These are phyloP conservation scores for Xerus inauris DNA, from an alignment of 2,113 vertebrate genomes.

Conservation along the genomic window DNA sequence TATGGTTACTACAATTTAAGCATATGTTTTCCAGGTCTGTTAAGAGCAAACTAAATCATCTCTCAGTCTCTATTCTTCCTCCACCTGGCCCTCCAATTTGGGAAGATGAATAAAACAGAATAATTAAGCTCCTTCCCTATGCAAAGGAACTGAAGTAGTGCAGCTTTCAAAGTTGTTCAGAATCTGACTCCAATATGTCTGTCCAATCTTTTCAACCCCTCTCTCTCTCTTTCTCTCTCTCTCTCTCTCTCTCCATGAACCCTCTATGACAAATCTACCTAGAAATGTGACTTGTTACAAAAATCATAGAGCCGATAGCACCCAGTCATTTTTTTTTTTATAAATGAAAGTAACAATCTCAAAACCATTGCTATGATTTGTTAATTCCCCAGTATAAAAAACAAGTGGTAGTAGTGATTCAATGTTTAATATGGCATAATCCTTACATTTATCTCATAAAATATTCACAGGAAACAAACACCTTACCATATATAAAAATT, in stretches of 20 bases:
- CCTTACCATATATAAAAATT: background rate
- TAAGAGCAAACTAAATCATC: background rate
- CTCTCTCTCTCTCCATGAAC: background rate
- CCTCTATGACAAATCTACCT: background rate
- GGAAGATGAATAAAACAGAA: background rate
- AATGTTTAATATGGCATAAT: background rate
- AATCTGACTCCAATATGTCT: background rate
- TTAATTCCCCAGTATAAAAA: background rate
- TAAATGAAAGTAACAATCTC: background rate
- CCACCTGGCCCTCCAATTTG: background rate
- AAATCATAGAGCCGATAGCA: background rate
- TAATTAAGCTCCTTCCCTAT: background rate
- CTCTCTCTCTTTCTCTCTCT: background rate
- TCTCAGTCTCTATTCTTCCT: background rate
- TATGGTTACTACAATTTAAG: too few relatives aligned
- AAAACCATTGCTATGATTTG: background rate
- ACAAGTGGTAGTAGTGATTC: background rate
- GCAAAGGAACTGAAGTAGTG: background rate
- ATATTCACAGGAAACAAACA: conserved; percentile 9
- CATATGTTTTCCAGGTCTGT: background rate
- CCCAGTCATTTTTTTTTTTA: background rate
- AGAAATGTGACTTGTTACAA: background rate
- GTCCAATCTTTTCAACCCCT: background rate
- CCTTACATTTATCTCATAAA: background rate
- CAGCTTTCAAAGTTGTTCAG: background rate